Conservation (phyloP, 2,888 invertebrate genomes). For the Oscheius sp. region DNA sequence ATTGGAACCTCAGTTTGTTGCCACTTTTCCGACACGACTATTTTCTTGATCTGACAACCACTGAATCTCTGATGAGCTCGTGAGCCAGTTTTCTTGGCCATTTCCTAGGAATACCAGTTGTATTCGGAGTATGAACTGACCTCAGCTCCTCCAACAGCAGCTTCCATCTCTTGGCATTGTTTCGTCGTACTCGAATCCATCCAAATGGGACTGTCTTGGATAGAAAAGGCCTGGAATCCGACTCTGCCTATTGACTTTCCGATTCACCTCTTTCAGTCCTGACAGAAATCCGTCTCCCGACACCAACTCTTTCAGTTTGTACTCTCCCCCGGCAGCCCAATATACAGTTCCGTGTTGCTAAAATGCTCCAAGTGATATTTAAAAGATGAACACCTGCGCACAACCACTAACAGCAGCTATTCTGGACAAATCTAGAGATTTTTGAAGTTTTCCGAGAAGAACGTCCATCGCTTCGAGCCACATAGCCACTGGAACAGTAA, state of each 20-base stretch:
- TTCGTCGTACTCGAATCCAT: constrained; percentile 89
- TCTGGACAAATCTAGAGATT: constrained; percentile 84
- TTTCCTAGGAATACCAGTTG: constrained; percentile 46
- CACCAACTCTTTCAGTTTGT: constrained; percentile 80
- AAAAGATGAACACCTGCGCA: constrained; percentile 81
- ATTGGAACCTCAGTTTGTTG: constrained; percentile 81
- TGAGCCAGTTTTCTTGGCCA: constrained; percentile 81
- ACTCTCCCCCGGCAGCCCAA: constrained; percentile 85
- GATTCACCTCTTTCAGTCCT: constrained; percentile 40
- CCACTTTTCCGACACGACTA: constrained; percentile 82
- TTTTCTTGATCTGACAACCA: constrained; percentile 91
- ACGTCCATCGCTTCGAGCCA: constrained; percentile 96
- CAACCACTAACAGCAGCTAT: constrained; percentile 89
- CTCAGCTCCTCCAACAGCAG: constrained; percentile 84
- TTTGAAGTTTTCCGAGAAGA: constrained; percentile 82
- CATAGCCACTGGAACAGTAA: constrained; percentile 83
- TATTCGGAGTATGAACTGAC: constrained; percentile 75
- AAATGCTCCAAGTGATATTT: constrained; percentile 34
- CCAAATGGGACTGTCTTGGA: constrained; percentile 90
- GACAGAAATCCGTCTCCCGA: constrained; percentile 74
- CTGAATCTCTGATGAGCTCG: constrained; percentile 91
- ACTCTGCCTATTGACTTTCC: background rate
- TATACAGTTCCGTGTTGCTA: constrained; percentile 98
- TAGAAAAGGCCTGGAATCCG: constrained; percentile 80
- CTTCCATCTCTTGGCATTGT: constrained; percentile 85